Percentiles rank a stretch among this genome's conserved stretches.
These are phyloP conservation scores for Monopterus albus DNA, from an alignment of 2,113 vertebrate species.

Conservation along the genomic window DNA sequence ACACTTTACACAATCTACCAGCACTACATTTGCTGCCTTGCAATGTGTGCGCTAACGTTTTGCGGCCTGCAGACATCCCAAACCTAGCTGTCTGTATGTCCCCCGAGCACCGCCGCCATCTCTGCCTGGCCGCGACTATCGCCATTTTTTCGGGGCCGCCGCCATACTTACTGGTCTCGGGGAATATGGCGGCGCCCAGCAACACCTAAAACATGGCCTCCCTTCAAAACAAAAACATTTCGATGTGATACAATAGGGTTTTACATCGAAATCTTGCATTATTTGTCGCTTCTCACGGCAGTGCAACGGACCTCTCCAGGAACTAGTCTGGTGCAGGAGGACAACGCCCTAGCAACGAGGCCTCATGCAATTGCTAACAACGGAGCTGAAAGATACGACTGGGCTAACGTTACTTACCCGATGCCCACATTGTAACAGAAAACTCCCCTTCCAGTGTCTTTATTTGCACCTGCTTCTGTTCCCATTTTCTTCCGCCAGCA, in stretches of 20 bases:
- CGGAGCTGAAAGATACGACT: slow-evolving; percentile 26
- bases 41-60: slow-evolving; percentile 23
- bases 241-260: slow-evolving; percentile 5
- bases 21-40: rapidly evolving
- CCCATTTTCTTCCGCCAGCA: slow-evolving; percentile 93
- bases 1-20: rapidly evolving
- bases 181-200: slow-evolving; percentile 99
- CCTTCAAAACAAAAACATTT: slow-evolving; percentile 97
- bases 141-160: slow-evolving; percentile 96
- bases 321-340: slow-evolving; percentile 76
- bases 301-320: slow-evolving; percentile 55
- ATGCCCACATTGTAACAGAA: slow-evolving; percentile 98
- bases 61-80: slow-evolving; percentile 77
- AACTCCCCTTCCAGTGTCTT: slow-evolving; percentile 99
- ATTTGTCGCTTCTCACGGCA: slow-evolving; percentile 15
- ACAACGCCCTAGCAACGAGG: slow-evolving; percentile 83
- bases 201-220: slow-evolving; percentile 97
- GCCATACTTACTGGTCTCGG: slow-evolving; percentile 92
- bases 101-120: slow-evolving; percentile 85
- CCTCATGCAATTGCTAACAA: slow-evolving; percentile 70
- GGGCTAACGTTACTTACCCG: slow-evolving; percentile 84
- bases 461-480: slow-evolving; percentile 99
- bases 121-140: slow-evolving; percentile 78
- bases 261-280: slow-evolving; percentile 23
- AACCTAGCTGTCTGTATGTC: slow-evolving; percentile 64